Evolutionary conservation across 2,888 invertebrate genomes (phyloP).

Genomic region (Muscina levida): DNA sequence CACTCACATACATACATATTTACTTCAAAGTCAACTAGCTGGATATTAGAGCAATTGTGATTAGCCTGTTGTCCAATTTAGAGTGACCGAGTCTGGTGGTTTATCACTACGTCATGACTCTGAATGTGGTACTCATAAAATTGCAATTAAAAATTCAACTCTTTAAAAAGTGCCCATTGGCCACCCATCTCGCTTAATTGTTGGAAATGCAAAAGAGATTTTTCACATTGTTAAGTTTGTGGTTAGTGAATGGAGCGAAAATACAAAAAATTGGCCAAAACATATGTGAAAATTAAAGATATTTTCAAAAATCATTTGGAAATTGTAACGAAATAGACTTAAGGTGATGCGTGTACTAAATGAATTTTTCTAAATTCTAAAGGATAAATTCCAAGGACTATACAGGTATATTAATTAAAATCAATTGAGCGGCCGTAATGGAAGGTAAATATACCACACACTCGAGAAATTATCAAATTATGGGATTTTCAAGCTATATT

Average conservation of each 20-base stretch:
- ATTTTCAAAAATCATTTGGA: too few species aligned
- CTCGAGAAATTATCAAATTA: too few species aligned
- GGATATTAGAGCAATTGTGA: slow-evolving; percentile 49
- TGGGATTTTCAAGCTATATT: too few species aligned
- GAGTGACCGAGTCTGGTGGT: slow-evolving; percentile 25
- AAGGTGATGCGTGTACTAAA: too few species aligned
- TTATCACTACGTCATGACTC: slow-evolving; percentile 33
- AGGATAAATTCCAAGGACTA: too few species aligned
- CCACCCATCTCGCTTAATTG: not conserved
- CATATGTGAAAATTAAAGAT: too few species aligned
- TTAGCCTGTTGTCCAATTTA: slow-evolving; percentile 51
- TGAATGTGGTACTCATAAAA: slow-evolving; percentile 61
- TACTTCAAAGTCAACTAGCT: slow-evolving; percentile 38
- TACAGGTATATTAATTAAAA: too few species aligned
- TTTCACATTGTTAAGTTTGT: not conserved
- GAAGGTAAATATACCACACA: too few species aligned
- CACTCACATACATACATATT: not conserved
- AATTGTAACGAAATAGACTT: too few species aligned
- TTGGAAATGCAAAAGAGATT: not conserved
- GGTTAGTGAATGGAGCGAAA: not conserved
- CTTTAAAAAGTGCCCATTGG: slow-evolving; percentile 59
- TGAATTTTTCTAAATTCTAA: too few species aligned
- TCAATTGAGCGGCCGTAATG: too few species aligned
- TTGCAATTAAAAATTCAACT: slow-evolving; percentile 64
- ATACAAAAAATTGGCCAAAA: too few species aligned